Base-by-base conservation (phyloP, 64 coral and sea anemone genomes). In the Dendrophyllia cribrosa region DNA sequence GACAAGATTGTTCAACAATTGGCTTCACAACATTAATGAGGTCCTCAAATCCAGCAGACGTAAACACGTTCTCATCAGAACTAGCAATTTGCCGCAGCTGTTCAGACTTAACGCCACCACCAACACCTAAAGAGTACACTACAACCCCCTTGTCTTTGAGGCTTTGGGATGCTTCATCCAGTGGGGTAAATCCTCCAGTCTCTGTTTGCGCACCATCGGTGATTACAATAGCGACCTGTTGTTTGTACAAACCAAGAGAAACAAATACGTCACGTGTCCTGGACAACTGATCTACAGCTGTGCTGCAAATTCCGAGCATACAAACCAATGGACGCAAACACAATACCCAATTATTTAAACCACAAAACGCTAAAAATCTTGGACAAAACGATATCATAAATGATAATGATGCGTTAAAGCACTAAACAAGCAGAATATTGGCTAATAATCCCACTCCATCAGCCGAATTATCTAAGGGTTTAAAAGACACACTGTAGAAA, bases 151-250 rank as follows among this genome's bases (percentile, higher is more conserved):
- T 76, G 49, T 74, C 58, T 43, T 92, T 92, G 19, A 92, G 1
- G 3, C 9, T 3, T 19, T 43, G 4, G 16, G 90, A 66, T n/a
- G 79, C 90, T 13, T 9, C 8, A 23, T 73, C 43, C 20, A 86
- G 51, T 15, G 79, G 51, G 5, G 69, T 85, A 58, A 21, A 43
- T 23, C 0, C 0, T 1, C 26, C 19, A 0, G 15, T 43, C 13
- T 34, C 15, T 10, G 93, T 95, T 69, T 95, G 93, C 6, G 60
- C 4, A 19, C 93, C 88, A 76, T 95, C 93, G 3, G 93, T 95
- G 46, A 85, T 68, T 24, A 95, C 79, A 70, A 95, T 53, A 21
- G 88, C 93, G 22, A 90, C 73, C 93, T 95, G 84, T 6, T 55
- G 26, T 15, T 20, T 48, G 43, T 10, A 12, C 2, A 50, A 22